Conservation (phyloP, 2,113 vertebrate genomes). For the Vombatus ursinus region DNA sequence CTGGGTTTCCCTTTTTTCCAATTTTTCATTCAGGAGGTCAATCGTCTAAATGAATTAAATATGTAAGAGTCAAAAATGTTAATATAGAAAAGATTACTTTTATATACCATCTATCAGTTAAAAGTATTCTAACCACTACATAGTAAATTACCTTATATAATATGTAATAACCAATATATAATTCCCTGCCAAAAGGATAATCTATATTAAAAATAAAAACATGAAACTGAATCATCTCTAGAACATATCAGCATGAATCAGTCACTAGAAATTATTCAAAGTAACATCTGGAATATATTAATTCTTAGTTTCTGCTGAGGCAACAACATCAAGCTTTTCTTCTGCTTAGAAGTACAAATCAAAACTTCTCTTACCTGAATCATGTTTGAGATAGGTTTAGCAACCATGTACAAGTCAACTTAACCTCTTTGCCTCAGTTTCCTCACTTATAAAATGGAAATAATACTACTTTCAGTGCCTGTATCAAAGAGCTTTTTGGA, state of each 20-base stretch:
- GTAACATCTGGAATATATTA: slow-evolving; percentile 14
- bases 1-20: slow-evolving; percentile 96
- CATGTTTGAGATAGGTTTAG: slow-evolving; percentile 10
- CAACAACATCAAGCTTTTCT: background rate
- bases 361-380: background rate
- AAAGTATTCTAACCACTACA: slow-evolving; percentile 5
- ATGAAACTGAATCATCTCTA: slow-evolving; percentile 37
- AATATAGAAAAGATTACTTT: slow-evolving; percentile 44
- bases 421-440: background rate
- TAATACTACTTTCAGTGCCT: background rate
- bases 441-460: background rate
- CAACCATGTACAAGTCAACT: background rate
- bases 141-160: background rate
- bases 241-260: slow-evolving; percentile 3
- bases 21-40: slow-evolving; percentile 91
- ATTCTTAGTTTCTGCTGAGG: background rate
- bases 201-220: slow-evolving; percentile 7
- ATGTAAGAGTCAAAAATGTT: slow-evolving; percentile 66
- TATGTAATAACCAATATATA: background rate
- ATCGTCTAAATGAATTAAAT: slow-evolving; percentile 86
- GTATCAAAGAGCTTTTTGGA: background rate
- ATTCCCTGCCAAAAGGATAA: slow-evolving; percentile 36
- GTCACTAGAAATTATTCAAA: background rate
- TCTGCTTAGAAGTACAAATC: background rate
- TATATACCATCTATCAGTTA: background rate